Base-by-base conservation (phyloP, 2,888 invertebrate genomes). In the Rhagophthalmus giganteus region DNA sequence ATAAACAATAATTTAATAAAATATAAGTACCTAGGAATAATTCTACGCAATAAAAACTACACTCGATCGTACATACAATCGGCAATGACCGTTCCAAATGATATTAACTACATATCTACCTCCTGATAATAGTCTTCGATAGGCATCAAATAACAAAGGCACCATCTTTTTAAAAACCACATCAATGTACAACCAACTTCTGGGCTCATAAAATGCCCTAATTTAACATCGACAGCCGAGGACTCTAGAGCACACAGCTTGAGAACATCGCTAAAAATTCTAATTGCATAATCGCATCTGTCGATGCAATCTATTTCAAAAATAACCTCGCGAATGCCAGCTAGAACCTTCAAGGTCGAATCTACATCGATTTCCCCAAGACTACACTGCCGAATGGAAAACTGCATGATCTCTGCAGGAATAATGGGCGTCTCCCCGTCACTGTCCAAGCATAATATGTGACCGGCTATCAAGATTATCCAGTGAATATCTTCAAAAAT, bases 401-500 rank as follows among this genome's bases (percentile, higher is more conserved):
- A 81, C 25, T 75, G 71, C 77, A 83, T 83, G 28, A 88, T 77
- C 69, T 84, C 81, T 0, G 78, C 68, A 1, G 87, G 87, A 57
- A 88, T 83, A 61, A 84, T 73, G 2, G 84, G 79, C 0, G 80
- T 79, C 70, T 87, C 87, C 0, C 86, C 85, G 28, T 83, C 82
- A 44, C 81, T 79, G 52, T 86, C 84, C 75, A 85, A 82, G 38
- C 85, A 82, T 33, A 87, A 70, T 1, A 85, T 77, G 67, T 84
- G 82, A 61, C 89, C 90, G 32, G 81, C 76, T 40, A 94, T 84
- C 65, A 95, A 81, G 14, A 94, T 75, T 15, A 90, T 80, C 95
- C 94, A 95, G 72, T 94, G 93, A 12, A 94, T 74, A 74, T 94
- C 94, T 76, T 95, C 94, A 68, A 90, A 91, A 20, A 94, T 74